These are phyloP conservation scores for Cydia strobilella DNA, from an alignment of 1,140 invertebrate species.

Conservation along the genomic window DNA sequence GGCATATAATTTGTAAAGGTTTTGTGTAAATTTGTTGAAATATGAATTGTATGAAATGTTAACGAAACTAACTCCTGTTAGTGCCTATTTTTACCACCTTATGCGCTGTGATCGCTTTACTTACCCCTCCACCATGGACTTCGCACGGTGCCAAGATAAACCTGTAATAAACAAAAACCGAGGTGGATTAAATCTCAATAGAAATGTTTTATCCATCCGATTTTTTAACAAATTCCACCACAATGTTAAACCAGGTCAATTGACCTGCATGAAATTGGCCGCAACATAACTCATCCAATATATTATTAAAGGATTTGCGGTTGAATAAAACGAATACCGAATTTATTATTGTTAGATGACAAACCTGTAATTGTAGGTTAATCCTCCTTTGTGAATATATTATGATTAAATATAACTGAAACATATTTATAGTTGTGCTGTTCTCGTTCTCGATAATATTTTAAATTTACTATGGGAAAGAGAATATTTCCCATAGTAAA, in stretches of 20 bases:
- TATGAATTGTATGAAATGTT: too few species aligned
- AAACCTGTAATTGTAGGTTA: neutral
- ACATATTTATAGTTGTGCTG: too few species aligned
- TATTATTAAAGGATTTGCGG: constrained; percentile 25
- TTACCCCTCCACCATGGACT: too few species aligned
- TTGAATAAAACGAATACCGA: constrained; percentile 27
- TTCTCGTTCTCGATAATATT: too few species aligned
- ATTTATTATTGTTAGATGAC: constrained; percentile 16
- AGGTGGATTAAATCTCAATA: neutral
- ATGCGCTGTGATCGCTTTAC: too few species aligned
- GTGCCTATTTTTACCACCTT: too few species aligned
- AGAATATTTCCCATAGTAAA: too few species aligned
- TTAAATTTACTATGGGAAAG: too few species aligned
- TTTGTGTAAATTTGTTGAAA: too few species aligned
- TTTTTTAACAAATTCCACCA: constrained; percentile 1
- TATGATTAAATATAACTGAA: neutral
- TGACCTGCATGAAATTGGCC: constrained; percentile 21
- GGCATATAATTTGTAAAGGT: too few species aligned
- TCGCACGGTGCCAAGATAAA: too few species aligned
- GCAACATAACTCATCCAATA: constrained; percentile 21
- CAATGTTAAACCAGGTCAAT: constrained; percentile 19
- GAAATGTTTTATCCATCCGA: neutral
- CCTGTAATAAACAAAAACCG: neutral
- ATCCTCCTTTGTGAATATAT: neutral
- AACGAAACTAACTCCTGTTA: too few species aligned